Percentiles rank a stretch among this genome's conserved stretches.
Evolutionary conservation across 1,140 invertebrate genomes (phyloP).

Genomic region (Bombus impatiens): DNA sequence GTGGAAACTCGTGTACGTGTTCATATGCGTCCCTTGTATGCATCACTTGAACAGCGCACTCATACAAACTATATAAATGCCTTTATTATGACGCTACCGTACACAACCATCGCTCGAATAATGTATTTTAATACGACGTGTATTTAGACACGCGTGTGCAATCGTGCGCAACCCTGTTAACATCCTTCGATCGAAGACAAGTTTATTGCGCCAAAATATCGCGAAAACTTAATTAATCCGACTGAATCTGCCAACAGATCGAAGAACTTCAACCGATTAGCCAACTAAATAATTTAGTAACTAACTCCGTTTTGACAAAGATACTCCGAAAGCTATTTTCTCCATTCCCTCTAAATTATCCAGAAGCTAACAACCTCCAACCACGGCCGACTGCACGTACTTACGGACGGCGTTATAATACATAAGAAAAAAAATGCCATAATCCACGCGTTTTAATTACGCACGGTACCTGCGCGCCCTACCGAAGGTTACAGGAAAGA

Average conservation of each 20-base stretch:
- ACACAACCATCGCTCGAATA: neutral
- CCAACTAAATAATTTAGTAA: neutral
- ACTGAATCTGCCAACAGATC: neutral
- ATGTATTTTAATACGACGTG: conserved; percentile 25
- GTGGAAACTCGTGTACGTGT: neutral
- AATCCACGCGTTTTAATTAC: conserved; percentile 42
- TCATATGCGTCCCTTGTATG: neutral
- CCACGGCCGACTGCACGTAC: too few relatives aligned
- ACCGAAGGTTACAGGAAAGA: conserved; percentile 27
- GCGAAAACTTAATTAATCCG: conserved; percentile 30
- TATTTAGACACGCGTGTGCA: neutral
- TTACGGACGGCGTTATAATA: neutral
- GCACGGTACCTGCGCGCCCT: neutral
- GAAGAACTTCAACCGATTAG: neutral
- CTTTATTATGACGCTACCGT: conserved; percentile 36
- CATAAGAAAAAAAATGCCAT: neutral
- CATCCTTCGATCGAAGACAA: neutral
- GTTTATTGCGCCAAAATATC: conserved; percentile 1
- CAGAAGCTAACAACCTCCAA: neutral
- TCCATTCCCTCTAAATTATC: too few relatives aligned
- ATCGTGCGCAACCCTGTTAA: neutral
- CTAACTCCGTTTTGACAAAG: neutral
- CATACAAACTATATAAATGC: conserved; percentile 31
- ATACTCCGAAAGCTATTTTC: neutral
- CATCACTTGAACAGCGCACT: conserved; percentile 19